A percentile compares a stretch with the other conserved stretches of the same genome.
Evolutionary conservation across 2,797 vertebrate species (phyloP).

Genomic region (Crypturellus tataupa): DNA sequence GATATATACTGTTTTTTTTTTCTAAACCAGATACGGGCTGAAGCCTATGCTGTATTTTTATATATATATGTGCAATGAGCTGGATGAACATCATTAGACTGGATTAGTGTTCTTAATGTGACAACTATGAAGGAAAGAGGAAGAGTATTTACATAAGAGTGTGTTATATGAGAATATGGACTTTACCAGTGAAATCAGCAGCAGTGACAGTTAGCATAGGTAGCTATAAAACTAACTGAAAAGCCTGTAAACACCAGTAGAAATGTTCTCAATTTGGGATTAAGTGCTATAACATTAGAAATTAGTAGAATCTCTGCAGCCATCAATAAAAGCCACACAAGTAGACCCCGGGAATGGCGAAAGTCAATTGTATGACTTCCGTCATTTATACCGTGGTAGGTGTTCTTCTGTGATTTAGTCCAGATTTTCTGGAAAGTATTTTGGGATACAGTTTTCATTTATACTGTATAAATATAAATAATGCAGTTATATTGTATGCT

Average conservation of each 20-base stretch:
- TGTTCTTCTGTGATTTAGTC: conserved; percentile 48
- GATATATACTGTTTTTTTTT: not conserved
- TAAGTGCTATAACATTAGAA: not conserved
- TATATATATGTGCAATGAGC: not conserved
- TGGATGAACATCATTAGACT: not conserved
- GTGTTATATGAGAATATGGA: not conserved
- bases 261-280: not conserved
- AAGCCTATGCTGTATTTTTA: not conserved
- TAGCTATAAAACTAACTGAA: conserved; percentile 25
- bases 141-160: not conserved
- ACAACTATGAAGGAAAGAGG: not conserved
- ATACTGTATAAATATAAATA: conserved; percentile 34
- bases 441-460: conserved; percentile 62
- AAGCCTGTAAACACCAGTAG: not conserved
- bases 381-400: conserved; percentile 22
- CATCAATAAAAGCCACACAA: conserved; percentile 35
- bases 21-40: not conserved
- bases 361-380: conserved; percentile 64
- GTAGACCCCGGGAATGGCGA: conserved; percentile 3
- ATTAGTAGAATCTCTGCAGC: conserved; percentile 9
- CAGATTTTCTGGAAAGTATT: conserved; percentile 53
- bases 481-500: conserved; percentile 28
- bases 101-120: not conserved
- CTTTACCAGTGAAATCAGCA: conserved; percentile 25
- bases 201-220: conserved; percentile 10